Conservation (phyloP, 2,888 invertebrate genomes). For the Melanophora roralis region DNA sequence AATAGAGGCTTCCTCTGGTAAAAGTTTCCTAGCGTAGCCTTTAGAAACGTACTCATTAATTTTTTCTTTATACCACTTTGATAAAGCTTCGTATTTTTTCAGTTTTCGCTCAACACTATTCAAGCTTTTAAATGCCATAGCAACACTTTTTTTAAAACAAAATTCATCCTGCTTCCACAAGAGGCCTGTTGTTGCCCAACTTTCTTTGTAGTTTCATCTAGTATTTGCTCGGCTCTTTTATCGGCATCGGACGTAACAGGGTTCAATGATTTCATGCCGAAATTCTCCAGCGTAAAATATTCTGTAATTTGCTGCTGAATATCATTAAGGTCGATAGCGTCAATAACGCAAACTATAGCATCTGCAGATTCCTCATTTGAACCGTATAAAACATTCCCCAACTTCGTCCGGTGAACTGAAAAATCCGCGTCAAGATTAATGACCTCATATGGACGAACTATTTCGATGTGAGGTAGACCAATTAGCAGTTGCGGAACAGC, state of each 20-base stretch:
- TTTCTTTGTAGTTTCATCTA: slow-evolving; percentile 17
- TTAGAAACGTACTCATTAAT: no score
- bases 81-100: slow-evolving; percentile 20
- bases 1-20: not conserved
- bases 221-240: slow-evolving; percentile 24
- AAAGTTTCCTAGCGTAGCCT: slow-evolving; percentile 21
- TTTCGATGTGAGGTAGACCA: no score
- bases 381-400: no score
- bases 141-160: slow-evolving; percentile 20
- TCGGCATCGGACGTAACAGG: slow-evolving; percentile 22
- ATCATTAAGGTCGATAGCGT: not conserved
- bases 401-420: no score
- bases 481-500: no score
- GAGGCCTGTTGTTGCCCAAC: slow-evolving; percentile 11
- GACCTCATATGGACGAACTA: no score
- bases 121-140: slow-evolving; percentile 33
- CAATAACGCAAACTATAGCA: not conserved
- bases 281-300: slow-evolving; percentile 35
- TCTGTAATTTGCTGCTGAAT: slow-evolving; percentile 26
- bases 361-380: not conserved
- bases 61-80: slow-evolving; percentile 12
- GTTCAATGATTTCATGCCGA: slow-evolving; percentile 21
- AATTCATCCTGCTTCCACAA: slow-evolving; percentile 28
- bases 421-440: no score
- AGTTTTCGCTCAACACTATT: slow-evolving; percentile 27